Percentiles rank a stretch among this genome's conserved stretches.
These are phyloP conservation scores for Melieria omissa DNA, from an alignment of 2,888 invertebrate genomes.

Conservation along the genomic window DNA sequence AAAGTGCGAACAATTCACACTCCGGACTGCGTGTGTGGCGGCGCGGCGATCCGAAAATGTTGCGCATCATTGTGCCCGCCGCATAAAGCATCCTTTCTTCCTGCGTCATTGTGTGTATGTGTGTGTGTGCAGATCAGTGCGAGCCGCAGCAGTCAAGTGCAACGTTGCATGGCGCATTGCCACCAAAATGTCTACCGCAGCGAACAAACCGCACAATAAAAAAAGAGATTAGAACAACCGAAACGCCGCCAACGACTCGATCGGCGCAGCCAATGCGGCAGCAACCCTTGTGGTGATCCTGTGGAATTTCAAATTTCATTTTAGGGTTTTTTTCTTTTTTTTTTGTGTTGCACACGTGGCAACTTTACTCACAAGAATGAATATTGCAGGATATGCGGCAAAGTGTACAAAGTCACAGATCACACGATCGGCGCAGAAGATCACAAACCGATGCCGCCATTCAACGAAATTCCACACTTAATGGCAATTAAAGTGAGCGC, in stretches of 20 bases:
- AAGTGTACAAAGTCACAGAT: background rate
- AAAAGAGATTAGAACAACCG: background rate
- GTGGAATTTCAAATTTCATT: no score
- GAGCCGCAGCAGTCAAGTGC: slow-evolving; percentile 19
- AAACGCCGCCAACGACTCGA: no score
- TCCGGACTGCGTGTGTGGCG: background rate
- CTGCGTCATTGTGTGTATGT: no score
- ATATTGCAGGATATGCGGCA: background rate
- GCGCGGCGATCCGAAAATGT: background rate
- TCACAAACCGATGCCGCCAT: slow-evolving; percentile 7
- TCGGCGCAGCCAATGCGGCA: no score
- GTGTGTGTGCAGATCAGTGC: no score
- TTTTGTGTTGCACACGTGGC: slow-evolving; percentile 5
- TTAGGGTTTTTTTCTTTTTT: no score
- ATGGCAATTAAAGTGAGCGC: slow-evolving; percentile 26
- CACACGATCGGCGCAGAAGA: slow-evolving; percentile 15
- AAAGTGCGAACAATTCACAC: background rate
- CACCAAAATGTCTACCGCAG: slow-evolving; percentile 28
- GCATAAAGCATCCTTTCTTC: no score
- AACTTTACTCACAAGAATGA: slow-evolving; percentile 7
- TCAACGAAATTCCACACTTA: slow-evolving; percentile 11
- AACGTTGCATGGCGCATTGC: slow-evolving; percentile 18
- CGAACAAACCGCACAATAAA: background rate
- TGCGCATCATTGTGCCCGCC: no score
- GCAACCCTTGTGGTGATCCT: no score